Conservation (phyloP, 2,797 vertebrate species). For the Benthosema pterotum region DNA sequence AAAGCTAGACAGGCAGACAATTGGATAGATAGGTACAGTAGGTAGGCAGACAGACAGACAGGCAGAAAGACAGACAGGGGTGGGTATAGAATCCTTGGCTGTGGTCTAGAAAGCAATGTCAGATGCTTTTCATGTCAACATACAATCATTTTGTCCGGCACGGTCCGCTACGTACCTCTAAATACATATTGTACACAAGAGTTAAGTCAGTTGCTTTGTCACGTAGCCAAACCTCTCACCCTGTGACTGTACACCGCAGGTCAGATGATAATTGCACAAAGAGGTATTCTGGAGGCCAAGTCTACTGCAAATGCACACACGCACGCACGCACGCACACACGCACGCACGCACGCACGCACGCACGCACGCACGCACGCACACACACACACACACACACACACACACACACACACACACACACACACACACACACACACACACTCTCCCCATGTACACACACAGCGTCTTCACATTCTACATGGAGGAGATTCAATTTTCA, state of each 20-base stretch:
- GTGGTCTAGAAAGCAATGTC: slow-evolving; percentile 78
- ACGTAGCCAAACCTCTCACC: slow-evolving; percentile 70
- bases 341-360: slow-evolving; percentile 35
- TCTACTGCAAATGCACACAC: slow-evolving; percentile 66
- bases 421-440: slow-evolving; percentile 4
- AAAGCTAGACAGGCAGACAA: slow-evolving; percentile 56
- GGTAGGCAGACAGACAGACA: slow-evolving; percentile 15
- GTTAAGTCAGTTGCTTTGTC: slow-evolving; percentile 72
- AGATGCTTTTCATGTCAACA: slow-evolving; percentile 77
- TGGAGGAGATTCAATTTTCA: slow-evolving; percentile 70
- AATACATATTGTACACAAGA: slow-evolving; percentile 78
- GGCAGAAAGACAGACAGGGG: slow-evolving; percentile 16
- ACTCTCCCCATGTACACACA: slow-evolving; percentile 54
- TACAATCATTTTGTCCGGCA: slow-evolving; percentile 82
- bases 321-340: background rate
- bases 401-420: background rate
- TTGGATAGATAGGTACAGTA: too few relatives aligned
- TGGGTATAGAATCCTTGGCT: slow-evolving; percentile 79
- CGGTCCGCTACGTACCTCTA: slow-evolving; percentile 69
- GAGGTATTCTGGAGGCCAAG: slow-evolving; percentile 80
- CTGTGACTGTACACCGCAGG: slow-evolving; percentile 64
- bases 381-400: background rate
- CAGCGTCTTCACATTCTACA: slow-evolving; percentile 77
- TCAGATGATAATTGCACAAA: slow-evolving; percentile 80
- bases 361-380: slow-evolving; percentile 2